Conservation (phyloP, 2,888 invertebrate species). For the Sycophila texana region DNA sequence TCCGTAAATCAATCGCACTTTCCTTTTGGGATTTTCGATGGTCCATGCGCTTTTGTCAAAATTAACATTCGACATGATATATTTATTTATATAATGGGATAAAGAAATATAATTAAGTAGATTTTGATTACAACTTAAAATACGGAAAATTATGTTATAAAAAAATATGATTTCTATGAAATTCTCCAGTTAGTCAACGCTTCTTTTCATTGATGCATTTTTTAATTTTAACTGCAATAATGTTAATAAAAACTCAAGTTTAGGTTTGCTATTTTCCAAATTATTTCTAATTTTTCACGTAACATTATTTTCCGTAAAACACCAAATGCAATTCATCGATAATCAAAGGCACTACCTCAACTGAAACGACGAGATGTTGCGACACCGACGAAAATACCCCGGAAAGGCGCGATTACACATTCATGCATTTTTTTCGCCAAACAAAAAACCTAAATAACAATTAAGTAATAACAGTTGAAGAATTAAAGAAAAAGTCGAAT, state of each 20-base stretch:
- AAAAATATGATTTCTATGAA: neutral
- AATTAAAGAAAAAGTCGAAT: neutral
- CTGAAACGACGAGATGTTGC: constrained; percentile 53
- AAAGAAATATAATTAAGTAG: constrained; percentile 7
- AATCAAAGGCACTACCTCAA: constrained; percentile 65
- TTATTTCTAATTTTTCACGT: neutral
- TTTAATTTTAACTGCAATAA: neutral
- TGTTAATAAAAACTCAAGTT: neutral
- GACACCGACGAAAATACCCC: constrained; percentile 59
- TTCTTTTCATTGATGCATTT: no score
- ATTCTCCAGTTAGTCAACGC: no score
- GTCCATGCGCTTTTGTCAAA: constrained; percentile 32
- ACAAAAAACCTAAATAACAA: constrained; percentile 10
- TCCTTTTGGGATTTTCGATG: constrained; percentile 50
- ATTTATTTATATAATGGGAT: neutral
- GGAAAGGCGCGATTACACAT: constrained; percentile 58
- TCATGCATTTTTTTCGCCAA: constrained; percentile 35
- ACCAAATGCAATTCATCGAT: constrained; percentile 51
- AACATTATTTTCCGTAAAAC: constrained; percentile 49
- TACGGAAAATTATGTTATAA: constrained; percentile 23
- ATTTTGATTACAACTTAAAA: neutral
- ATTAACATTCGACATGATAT: constrained; percentile 34
- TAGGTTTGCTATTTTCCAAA: neutral
- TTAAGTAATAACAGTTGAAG: neutral
- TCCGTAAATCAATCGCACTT: constrained; percentile 64